Evolutionary conservation across 2,888 invertebrate species (phyloP), one percentile per base, ranked within the genome.

Genomic region (Tetranychus truncatus): DNA sequence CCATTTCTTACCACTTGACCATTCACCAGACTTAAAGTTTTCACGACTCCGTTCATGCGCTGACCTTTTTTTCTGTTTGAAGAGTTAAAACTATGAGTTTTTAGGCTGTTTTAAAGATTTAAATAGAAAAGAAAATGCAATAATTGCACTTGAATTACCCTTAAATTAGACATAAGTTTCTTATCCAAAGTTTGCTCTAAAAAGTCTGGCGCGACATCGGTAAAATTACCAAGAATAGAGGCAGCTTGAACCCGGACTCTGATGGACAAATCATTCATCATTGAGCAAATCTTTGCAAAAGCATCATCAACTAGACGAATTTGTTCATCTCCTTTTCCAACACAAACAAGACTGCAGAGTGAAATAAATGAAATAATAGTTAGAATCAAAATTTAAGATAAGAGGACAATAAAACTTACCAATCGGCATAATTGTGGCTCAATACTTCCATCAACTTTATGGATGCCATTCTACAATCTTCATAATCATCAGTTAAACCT

Each of bases 101-200:
- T 66, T 18, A 66, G 6, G 1, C 20, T 15, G 20, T 7, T 66
- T 24, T 11, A 65, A 65, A 18, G 15, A 3, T n/a, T n/a, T 18
- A 18, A 65, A 20, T 66, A 6, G 15, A 20, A 15, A 7, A 66
- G 7, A 72, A 1, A 46, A 76, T 45, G n/a, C n/a, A 6, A 74
- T 8, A 20, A 9, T 45, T 11, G n/a, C 18, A 71, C 34, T 34
- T 34, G 34, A 34, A 34, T 81, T 83, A 91, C 91, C 86, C 91
- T 88, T 89, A 95, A 90, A 81, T 94, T 91, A 74, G 92, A 92
- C 93, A 95, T 95, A 44, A 95, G 87, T 81, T 97, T 97, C 83
- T 99, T 99, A 82, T 99, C 97, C 65, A 99, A 84, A 0, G 97
- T 97, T 84, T 99, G 97, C 81, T 93, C 89, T 75, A 99, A 85